Evolutionary conservation across 1,140 invertebrate genomes (phyloP).

Genomic region (Epicauta chinensis): DNA sequence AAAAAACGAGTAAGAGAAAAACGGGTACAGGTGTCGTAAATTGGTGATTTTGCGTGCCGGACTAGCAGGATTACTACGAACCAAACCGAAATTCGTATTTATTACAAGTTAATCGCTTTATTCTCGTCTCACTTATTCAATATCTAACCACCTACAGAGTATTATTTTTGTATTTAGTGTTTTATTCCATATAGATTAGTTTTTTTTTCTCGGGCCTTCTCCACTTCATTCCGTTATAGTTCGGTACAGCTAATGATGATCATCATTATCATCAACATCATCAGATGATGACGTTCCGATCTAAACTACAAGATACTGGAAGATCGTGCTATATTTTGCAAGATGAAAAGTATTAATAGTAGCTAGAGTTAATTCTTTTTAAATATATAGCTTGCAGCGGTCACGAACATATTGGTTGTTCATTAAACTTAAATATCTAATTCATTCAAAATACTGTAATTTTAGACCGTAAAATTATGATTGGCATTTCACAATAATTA

Average conservation of each 20-base stretch:
- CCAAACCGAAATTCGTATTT: constrained; percentile 11
- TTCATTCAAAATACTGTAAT: constrained; percentile 28
- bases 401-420: constrained; percentile 21
- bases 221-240: too few species aligned
- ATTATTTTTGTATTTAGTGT: constrained; percentile 18
- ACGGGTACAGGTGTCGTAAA: constrained; percentile 5
- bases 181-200: background rate
- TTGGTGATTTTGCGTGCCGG: constrained; percentile 8
- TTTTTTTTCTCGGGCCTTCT: too few species aligned
- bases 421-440: constrained; percentile 27
- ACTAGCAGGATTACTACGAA: constrained; percentile 1
- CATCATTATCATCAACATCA: too few species aligned
- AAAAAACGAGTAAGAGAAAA: background rate
- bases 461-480: constrained; percentile 17
- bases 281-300: background rate
- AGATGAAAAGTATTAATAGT: constrained; percentile 25
- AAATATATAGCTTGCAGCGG: constrained; percentile 14
- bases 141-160: constrained; percentile 7
- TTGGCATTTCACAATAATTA: background rate
- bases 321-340: constrained; percentile 26
- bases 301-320: too few species aligned
- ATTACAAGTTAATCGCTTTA: constrained; percentile 19
- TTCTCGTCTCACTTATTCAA: constrained; percentile 7
- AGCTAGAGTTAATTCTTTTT: constrained; percentile 25
- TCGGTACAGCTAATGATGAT: too few species aligned